Evolutionary conservation across 2,113 vertebrate species (phyloP).

Genomic region (Cinclus mexicanus): DNA sequence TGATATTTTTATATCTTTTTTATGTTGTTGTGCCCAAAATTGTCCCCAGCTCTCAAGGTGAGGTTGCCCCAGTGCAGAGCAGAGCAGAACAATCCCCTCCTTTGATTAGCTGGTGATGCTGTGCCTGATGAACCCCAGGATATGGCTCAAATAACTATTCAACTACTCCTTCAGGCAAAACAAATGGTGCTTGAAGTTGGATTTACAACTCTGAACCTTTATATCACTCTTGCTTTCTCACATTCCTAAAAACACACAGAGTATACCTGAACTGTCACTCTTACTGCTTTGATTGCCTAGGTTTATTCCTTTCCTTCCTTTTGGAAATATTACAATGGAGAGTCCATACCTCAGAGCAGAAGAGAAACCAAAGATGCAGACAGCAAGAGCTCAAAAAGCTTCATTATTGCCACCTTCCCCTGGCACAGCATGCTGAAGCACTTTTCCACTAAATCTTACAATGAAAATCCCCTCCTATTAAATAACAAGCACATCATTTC

Average conservation of each 20-base stretch:
- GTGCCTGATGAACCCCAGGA: neutral
- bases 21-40: accelerated
- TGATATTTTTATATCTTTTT: accelerated
- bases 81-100: neutral
- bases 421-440: conserved; percentile 46
- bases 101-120: neutral
- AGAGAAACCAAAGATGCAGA: conserved; percentile 65
- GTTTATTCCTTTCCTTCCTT: neutral
- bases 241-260: neutral
- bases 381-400: conserved; percentile 71
- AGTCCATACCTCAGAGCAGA: conserved; percentile 56
- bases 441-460: conserved; percentile 57
- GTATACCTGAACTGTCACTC: neutral
- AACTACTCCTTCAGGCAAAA: neutral
- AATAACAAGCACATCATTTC: neutral
- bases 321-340: neutral
- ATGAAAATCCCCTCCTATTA: neutral
- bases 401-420: conserved; percentile 63
- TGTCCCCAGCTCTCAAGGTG: accelerated
- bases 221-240: neutral
- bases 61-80: neutral
- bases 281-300: neutral
- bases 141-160: neutral
- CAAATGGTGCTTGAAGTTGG: neutral
- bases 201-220: neutral